These are phyloP conservation scores for Sabatieria punctata DNA, from an alignment of 2,888 invertebrate genomes.

Conservation along the genomic window DNA sequence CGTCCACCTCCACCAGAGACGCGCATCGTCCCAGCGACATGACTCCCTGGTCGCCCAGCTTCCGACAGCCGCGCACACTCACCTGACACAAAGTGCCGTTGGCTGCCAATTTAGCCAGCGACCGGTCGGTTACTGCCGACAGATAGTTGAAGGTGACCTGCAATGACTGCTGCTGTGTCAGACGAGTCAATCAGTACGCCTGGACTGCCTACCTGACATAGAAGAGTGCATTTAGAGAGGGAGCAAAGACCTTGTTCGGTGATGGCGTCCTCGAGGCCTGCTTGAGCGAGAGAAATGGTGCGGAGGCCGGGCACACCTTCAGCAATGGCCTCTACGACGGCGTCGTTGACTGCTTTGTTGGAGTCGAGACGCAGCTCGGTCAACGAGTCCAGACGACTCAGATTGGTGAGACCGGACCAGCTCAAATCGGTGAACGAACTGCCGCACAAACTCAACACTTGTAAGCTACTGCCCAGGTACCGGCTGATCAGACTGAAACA, in stretches of 20 bases:
- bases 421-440: neutral
- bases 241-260: neutral
- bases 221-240: too few species aligned
- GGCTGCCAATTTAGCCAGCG: neutral
- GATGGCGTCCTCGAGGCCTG: neutral
- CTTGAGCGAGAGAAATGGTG: neutral
- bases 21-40: too few species aligned
- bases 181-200: too few species aligned
- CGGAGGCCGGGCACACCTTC: neutral
- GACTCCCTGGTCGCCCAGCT: neutral
- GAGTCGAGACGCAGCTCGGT: neutral
- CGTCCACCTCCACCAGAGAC: constrained; percentile 4
- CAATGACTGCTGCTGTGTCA: too few species aligned
- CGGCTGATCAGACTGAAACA: neutral
- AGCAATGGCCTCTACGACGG: neutral
- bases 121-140: too few species aligned
- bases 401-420: neutral
- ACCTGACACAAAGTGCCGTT: neutral
- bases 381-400: neutral
- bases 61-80: neutral
- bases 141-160: too few species aligned
- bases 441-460: constrained; percentile 4
- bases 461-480: neutral
- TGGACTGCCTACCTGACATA: too few species aligned
- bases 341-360: constrained; percentile 4